Base-by-base conservation (phyloP, 2,888 invertebrate genomes). In the Eupithecia inturbata region DNA sequence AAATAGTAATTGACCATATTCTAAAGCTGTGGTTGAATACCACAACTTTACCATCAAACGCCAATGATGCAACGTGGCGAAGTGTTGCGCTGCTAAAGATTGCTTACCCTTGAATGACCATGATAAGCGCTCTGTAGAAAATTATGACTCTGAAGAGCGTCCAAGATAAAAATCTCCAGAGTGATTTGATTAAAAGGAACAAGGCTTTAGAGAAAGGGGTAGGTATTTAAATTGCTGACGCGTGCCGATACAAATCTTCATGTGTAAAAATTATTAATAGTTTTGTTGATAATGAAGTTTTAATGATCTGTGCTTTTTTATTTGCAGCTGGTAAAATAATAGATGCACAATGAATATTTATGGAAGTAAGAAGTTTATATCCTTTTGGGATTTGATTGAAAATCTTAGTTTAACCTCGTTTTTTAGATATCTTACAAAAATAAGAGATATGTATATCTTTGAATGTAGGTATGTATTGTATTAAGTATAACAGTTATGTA, bases 121-220 rank as follows among this genome's bases (percentile, higher is more conserved):
- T 22, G 14, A 57, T 57, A 26, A 1, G 14, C 12, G 64, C 63
- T 66, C 22, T 68, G 16, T 71, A 26, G 53, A 22, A 70, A n/a
- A 31, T 71, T 57, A 53, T 36, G 1, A 45, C 68, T 74, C 49
- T 31, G 12, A 57, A 67, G 22, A 71, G 63, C 39, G 31, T 70
- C 28, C 62, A 60, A 86, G 91, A 90, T 91, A 90, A 87, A 82
- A 78, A 91, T 91, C 90, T 86, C 79, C 80, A 83, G 88, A 90
- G 88, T 93, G 93, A 94, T 94, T 94, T 93, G 94, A 94, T 94
- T 94, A 94, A 94, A 93, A 92, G 89, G 87, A 91, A 92, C 92
- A 91, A 88, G 89, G 86, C 88, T 88, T 89, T 88, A 84, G 87
- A 88, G 90, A 86, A 89, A 91, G 91, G 91, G 92, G 86, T 91